Evolutionary conservation across 2,113 vertebrate genomes (phyloP).

Genomic region (Bungarus multicinctus): DNA sequence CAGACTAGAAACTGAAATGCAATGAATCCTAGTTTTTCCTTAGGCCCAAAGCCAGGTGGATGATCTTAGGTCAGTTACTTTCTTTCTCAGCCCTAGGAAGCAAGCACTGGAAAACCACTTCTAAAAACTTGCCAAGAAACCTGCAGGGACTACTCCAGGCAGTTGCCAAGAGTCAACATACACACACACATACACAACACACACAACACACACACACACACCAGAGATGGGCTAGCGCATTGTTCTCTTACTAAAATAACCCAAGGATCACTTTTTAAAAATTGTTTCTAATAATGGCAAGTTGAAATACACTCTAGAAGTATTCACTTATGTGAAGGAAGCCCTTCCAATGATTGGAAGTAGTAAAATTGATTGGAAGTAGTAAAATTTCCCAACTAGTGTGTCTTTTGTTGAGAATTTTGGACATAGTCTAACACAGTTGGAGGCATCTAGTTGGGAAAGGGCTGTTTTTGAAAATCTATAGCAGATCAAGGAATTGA

Average conservation of each 20-base stretch:
- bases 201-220: not conserved
- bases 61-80: not conserved
- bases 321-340: not conserved
- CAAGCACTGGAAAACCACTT: not conserved
- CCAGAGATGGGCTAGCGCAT: not conserved
- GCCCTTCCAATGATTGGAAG: not conserved
- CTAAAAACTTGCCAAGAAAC: not conserved
- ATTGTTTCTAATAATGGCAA: not conserved
- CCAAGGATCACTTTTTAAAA: not conserved
- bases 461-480: not conserved
- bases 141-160: not conserved
- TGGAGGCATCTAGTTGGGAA: not conserved
- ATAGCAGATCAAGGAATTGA: not conserved
- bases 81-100: not conserved
- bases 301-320: not conserved
- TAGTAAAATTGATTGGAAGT: too few species aligned
- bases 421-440: not conserved
- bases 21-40: not conserved
- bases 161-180: not conserved
- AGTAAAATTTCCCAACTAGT: not conserved
- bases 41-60: not conserved
- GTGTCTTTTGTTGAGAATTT: not conserved
- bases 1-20: not conserved
- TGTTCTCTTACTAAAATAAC: not conserved
- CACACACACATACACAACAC: too few species aligned